These are phyloP conservation scores for Hydropotes inermis DNA, from an alignment of 2,113 vertebrate species.

Conservation along the genomic window DNA sequence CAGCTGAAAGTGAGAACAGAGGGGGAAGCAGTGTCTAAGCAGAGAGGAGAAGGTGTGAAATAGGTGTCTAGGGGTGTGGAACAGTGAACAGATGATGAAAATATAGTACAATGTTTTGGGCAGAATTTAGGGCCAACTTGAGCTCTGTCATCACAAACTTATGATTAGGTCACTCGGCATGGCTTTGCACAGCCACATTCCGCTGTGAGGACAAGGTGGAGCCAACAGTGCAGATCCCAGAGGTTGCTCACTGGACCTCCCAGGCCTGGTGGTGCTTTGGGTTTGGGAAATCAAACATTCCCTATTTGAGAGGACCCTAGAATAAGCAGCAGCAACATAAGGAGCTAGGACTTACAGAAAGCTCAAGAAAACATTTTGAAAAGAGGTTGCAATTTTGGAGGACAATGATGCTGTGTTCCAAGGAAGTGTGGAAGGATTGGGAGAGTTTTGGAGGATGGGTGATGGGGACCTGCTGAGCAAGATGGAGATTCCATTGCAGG, in stretches of 20 bases:
- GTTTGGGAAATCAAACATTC: not conserved
- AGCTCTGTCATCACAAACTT: not conserved
- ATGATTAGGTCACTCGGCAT: not conserved
- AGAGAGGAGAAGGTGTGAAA: not conserved
- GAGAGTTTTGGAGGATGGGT: not conserved
- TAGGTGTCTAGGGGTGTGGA: not conserved
- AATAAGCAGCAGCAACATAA: not conserved
- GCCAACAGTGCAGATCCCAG: not conserved
- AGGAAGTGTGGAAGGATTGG: not conserved
- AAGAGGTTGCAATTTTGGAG: not conserved
- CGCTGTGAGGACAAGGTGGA: not conserved
- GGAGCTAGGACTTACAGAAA: not conserved
- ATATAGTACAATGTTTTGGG: not conserved
- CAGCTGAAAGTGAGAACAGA: not conserved
- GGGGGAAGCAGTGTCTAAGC: not conserved
- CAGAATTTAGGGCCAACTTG: not conserved
- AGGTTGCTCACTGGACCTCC: not conserved
- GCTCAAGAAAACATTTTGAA: not conserved
- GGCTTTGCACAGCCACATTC: not conserved
- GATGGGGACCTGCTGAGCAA: not conserved
- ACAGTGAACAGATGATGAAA: not conserved
- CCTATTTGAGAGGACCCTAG: not conserved
- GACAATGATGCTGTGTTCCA: not conserved
- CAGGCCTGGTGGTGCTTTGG: accelerated
- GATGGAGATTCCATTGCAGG: not conserved